phyloP scores from a whole-genome alignment of 2,797 vertebrate species.

The Sebastes taczanowskii region DNA sequence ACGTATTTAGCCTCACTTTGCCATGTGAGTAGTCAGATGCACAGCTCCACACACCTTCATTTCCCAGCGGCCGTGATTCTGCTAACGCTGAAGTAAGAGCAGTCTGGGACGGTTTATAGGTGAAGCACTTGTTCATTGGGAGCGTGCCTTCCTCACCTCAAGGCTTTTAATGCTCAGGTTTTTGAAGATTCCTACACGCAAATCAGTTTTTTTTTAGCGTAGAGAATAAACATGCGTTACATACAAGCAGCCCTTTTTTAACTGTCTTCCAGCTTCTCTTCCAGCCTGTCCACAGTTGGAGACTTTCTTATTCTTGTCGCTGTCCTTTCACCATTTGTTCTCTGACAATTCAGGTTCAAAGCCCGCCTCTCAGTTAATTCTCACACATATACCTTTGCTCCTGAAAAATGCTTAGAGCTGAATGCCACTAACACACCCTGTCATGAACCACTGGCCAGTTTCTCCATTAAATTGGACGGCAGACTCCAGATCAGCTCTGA shows the following conservation, averaged over 20 bases:
- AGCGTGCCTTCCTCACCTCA: constrained; percentile 1
- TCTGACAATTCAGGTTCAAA: neutral
- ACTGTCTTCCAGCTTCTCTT: neutral
- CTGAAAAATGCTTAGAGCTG: no score
- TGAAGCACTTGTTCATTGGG: constrained; percentile 14
- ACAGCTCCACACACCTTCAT: neutral
- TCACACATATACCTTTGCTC: neutral
- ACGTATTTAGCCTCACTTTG: constrained; percentile 21
- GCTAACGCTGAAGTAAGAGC: neutral
- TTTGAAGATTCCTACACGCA: constrained; percentile 19
- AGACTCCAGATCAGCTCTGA: no score
- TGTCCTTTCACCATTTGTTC: neutral
- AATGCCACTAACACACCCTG: no score
- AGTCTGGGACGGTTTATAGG: constrained; percentile 7
- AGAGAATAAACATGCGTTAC: neutral
- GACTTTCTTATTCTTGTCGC: neutral
- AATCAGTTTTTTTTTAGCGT: neutral
- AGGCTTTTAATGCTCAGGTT: constrained; percentile 19
- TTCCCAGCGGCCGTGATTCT: neutral
- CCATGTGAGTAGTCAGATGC: neutral
- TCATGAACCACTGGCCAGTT: no score
- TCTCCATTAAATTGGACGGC: no score
- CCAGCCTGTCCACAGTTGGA: neutral
- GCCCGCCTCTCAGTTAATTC: neutral
- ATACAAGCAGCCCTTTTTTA: neutral